Conservation (phyloP, 1,140 invertebrate genomes). For the Galendromus occidentalis region DNA sequence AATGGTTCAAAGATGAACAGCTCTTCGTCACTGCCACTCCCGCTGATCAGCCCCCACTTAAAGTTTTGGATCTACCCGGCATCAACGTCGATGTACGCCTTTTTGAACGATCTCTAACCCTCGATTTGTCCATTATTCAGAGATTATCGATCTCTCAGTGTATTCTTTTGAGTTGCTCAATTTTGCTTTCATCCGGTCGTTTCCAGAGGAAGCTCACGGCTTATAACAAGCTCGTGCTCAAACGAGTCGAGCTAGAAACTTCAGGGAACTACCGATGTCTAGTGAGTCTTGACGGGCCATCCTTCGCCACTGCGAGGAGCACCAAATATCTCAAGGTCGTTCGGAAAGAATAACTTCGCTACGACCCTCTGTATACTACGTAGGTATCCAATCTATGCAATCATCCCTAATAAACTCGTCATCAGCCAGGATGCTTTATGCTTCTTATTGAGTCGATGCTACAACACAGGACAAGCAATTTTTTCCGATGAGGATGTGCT, state of each 20-base stretch:
- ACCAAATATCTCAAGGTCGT: not conserved
- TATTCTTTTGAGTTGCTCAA: not conserved
- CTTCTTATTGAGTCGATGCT: no score
- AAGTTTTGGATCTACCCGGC: not conserved
- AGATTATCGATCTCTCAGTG: no score
- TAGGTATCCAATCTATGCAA: no score
- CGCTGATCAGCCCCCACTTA: not conserved
- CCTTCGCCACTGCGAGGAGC: not conserved
- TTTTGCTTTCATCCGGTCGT: not conserved
- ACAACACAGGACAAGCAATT: no score
- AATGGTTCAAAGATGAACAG: conserved; percentile 6
- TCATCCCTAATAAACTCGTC: no score
- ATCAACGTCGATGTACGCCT: not conserved
- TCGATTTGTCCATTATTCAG: no score
- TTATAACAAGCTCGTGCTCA: not conserved
- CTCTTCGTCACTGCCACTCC: conserved; percentile 3
- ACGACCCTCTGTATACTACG: no score
- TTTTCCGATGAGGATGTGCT: no score
- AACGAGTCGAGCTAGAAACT: not conserved
- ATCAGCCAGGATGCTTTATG: no score
- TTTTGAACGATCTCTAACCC: not conserved
- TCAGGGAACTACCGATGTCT: not conserved
- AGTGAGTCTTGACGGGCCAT: not conserved
- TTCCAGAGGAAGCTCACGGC: not conserved
- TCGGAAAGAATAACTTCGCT: no score